Evolutionary conservation across 2,888 invertebrate genomes (phyloP), one percentile per base, ranked within the genome.

Genomic region (Sinodicranocentrus sp.): DNA sequence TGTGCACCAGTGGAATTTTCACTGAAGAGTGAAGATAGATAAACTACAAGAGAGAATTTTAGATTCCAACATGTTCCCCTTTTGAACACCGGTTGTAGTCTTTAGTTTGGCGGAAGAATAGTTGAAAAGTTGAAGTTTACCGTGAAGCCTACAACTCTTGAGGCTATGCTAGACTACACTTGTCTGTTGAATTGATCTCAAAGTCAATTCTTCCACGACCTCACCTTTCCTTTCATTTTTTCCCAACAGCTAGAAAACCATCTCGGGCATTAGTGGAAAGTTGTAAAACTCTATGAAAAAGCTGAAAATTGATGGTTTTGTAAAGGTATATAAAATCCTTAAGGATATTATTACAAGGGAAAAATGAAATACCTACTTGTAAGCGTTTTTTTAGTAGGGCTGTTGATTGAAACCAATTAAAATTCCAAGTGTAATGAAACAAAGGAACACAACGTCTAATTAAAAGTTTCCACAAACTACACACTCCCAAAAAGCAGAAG

Each of bases 331-430:
- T n/a, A n/a, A n/a, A n/a, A n/a, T n/a, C n/a, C n/a, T n/a, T n/a
- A n/a, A n/a, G n/a, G n/a, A n/a, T n/a, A n/a, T n/a, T n/a, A n/a
- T n/a, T n/a, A n/a, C n/a, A n/a, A n/a, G n/a, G n/a, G n/a, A n/a
- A n/a, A n/a, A n/a, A n/a, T n/a, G n/a, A n/a, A n/a, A n/a, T n/a
- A n/a, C n/a, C n/a, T 13, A 39, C 39, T 39, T 39, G 39, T 39
- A 39, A 13, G 39, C 39, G 5, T 5, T 13, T 39, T 5, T 39
- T 39, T n/a, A n/a, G n/a, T n/a, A 28, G 63, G 71, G 76, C 63
- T 82, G 82, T 76, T 76, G 82, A 82, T 82, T 82, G 82, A 82
- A 82, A 82, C 82, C 82, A 82, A 82, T 82, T 82, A 82, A 82
- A 82, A 76, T 76, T 82, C 76, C 82, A 63, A 77, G 76, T 82